Conservation (phyloP, 1,140 invertebrate species). For the Trissolcus basalis region DNA sequence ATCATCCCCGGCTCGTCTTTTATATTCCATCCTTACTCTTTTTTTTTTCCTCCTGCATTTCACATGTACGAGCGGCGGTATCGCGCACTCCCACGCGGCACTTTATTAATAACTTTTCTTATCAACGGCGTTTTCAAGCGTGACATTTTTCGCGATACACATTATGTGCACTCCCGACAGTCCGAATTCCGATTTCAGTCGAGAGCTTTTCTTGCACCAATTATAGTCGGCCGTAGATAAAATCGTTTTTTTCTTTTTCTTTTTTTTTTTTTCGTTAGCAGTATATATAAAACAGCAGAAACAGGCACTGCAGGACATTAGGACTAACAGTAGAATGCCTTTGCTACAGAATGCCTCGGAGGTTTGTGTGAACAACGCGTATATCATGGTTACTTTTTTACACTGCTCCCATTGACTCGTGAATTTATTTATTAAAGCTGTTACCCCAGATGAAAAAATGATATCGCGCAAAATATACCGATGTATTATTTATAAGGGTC, state of each 20-base stretch:
- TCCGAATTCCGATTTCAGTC: no score
- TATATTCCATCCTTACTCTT: constrained; percentile 49
- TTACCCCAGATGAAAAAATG: constrained; percentile 57
- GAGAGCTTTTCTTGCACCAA: no score
- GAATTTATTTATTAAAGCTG: constrained; percentile 56
- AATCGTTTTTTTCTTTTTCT: no score
- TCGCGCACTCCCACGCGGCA: constrained; percentile 29
- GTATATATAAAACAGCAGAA: not conserved
- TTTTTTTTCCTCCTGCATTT: constrained; percentile 19
- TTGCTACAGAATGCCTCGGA: constrained; percentile 66
- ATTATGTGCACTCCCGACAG: no score
- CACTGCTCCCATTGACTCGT: constrained; percentile 60
- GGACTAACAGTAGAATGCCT: constrained; percentile 66
- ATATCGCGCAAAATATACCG: constrained; percentile 52
- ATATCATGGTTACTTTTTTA: constrained; percentile 73
- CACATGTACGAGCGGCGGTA: constrained; percentile 1
- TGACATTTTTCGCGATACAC: no score
- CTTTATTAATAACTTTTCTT: constrained; percentile 28
- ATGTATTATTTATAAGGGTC: constrained; percentile 50
- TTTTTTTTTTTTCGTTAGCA: constrained; percentile 8
- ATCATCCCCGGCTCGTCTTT: constrained; percentile 70
- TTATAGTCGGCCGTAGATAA: no score
- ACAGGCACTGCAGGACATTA: constrained; percentile 57
- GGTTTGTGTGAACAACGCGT: constrained; percentile 61
- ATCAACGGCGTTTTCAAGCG: no score